Conservation (phyloP, 1,140 invertebrate genomes). For the Philotrypesis tridentata region DNA sequence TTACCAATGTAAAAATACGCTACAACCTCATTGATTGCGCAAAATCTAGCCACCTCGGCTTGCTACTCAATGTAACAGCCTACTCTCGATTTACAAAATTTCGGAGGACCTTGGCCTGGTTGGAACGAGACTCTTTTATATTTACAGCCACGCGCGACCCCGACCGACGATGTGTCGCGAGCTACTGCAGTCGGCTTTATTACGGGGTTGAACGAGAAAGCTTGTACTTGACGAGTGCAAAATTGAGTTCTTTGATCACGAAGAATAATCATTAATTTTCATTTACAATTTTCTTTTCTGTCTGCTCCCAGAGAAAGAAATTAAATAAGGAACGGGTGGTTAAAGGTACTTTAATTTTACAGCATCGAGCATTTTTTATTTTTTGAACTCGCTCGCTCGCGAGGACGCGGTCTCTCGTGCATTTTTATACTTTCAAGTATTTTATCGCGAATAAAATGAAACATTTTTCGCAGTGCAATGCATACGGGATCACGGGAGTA, state of each 20-base stretch:
- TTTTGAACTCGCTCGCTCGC: neutral
- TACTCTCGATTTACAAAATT: conserved; percentile 45
- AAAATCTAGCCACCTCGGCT: neutral
- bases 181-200: neutral
- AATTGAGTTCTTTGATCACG: no score
- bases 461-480: neutral
- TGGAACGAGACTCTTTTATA: conserved; percentile 44
- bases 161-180: conserved; percentile 18
- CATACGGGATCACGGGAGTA: neutral
- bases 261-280: no score
- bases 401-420: no score
- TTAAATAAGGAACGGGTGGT: no score
- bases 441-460: neutral
- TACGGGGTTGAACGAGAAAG: conserved; percentile 18
- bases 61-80: conserved; percentile 14
- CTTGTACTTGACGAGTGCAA: neutral
- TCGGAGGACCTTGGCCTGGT: conserved; percentile 46
- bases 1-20: neutral
- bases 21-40: neutral
- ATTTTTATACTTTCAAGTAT: neutral
- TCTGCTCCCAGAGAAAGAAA: no score
- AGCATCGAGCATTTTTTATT: no score
- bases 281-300: no score
- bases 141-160: conserved; percentile 29
- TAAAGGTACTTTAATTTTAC: no score